phyloP scores from a whole-genome alignment of 2,113 vertebrate genomes.

The Arvicanthis niloticus region DNA sequence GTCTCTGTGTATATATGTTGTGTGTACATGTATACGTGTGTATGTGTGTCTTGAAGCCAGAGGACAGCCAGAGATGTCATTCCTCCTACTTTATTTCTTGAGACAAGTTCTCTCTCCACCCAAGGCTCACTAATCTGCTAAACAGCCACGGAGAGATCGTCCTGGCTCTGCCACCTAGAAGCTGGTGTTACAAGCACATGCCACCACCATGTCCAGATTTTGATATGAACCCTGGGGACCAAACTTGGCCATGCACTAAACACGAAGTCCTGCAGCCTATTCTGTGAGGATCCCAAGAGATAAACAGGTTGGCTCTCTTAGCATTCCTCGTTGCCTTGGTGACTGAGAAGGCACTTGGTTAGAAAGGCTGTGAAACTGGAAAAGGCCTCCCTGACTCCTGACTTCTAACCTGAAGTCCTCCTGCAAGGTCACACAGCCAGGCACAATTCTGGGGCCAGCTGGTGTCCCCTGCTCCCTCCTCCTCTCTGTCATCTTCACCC shows the following conservation, averaged over 20 bases:
- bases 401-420: background rate
- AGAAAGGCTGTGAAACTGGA: background rate
- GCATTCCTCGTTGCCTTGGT: background rate
- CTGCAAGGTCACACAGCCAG: too few species aligned
- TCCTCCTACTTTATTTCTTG: background rate
- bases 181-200: background rate
- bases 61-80: background rate
- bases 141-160: background rate
- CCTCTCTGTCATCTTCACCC: background rate
- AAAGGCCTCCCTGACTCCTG: background rate
- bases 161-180: background rate
- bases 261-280: background rate
- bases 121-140: background rate
- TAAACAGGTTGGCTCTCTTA: fast-evolving
- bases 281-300: background rate
- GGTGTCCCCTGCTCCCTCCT: background rate
- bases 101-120: background rate
- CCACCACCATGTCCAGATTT: background rate
- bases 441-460: fast-evolving
- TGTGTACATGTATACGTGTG: too few species aligned
- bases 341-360: background rate
- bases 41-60: too few species aligned
- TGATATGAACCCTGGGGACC: background rate
- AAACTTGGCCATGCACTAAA: background rate
- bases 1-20: background rate